Evolutionary conservation across 2,888 invertebrate genomes (phyloP), one percentile per base, ranked within the genome.

Genomic region (Sinhomidia bicolor): DNA sequence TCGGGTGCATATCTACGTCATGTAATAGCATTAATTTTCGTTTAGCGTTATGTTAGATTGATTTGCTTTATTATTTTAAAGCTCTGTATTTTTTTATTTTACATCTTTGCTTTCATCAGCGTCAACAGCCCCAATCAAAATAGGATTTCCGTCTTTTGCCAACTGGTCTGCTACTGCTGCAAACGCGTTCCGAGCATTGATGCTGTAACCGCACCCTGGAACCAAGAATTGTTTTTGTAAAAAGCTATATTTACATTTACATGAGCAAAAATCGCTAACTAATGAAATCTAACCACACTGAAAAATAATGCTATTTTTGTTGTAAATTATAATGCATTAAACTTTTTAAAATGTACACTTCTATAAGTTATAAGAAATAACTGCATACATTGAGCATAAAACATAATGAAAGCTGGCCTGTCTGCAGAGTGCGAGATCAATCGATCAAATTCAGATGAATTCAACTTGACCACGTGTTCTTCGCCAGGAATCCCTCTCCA

Each of bases 381-480:
- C n/a, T n/a, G 9, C 68, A 44, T 71, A 84, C 84, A 84, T 60
- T 60, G 84, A 1, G 84, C 84, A 84, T 51, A 84, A 65, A 74
- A 84, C 84, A 84, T 84, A 9, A 84, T n/a, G 76, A 84, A 84
- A 9, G 76, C 76, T 0, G 74, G 41, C 12, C 44, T 83, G 71
- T 54, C 71, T 4, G 78, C 44, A 0, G 80, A 57, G 5, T 29
- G 41, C 1, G 26, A 1, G 7, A 84, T 44, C 4, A 17, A 0
- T 3, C 14, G n/a, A 17, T 84, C 84, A 44, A n/a, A 84, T 32
- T 84, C 76, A 1, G 74, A 41, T 5, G 74, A n/a, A 14, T 84
- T 32, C n/a, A 84, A 44, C 17, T 84, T 84, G 0, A 26, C 14
- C 0, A 84, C 76, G 26, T 60, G 26, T 29, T 76, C 74, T 26